phyloP scores from a whole-genome alignment of 2,888 invertebrate genomes.

The Papilio demoleus region DNA sequence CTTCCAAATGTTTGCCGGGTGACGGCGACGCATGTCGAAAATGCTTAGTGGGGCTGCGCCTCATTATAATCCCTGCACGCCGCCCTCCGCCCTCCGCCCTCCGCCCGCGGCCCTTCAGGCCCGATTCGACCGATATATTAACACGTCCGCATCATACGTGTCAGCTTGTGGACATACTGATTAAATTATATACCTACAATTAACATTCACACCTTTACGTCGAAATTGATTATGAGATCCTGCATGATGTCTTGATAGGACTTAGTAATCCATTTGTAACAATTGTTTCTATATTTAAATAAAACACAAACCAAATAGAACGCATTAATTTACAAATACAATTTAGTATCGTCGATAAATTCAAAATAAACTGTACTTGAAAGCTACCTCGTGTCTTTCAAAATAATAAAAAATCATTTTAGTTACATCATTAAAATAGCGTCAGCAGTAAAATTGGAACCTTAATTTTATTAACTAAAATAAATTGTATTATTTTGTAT shows the following conservation, averaged over 20 bases:
- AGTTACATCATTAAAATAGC: no score
- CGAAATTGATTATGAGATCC: no score
- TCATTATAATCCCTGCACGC: constrained; percentile 80
- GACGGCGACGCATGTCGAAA: constrained; percentile 83
- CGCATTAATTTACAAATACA: no score
- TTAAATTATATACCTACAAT: neutral
- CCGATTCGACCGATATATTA: constrained; percentile 78
- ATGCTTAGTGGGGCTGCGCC: constrained; percentile 81
- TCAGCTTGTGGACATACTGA: constrained; percentile 34
- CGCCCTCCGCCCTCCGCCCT: constrained; percentile 57
- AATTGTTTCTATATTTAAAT: no score
- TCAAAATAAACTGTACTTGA: no score
- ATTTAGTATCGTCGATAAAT: no score
- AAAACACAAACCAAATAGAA: no score
- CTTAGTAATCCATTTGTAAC: no score
- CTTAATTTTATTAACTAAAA: neutral
- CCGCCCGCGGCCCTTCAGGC: constrained; percentile 52
- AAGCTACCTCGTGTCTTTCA: no score
- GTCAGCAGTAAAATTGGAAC: no score
- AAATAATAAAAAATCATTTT: no score
- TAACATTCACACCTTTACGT: neutral
- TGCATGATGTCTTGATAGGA: no score
- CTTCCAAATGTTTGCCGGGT: constrained; percentile 76
- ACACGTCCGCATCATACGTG: constrained; percentile 62
- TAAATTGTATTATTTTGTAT: neutral